A percentile compares a stretch with the other conserved stretches of the same genome.
phyloP scores from a whole-genome alignment of 2,888 invertebrate genomes.

The Cartodere bifasciata region DNA sequence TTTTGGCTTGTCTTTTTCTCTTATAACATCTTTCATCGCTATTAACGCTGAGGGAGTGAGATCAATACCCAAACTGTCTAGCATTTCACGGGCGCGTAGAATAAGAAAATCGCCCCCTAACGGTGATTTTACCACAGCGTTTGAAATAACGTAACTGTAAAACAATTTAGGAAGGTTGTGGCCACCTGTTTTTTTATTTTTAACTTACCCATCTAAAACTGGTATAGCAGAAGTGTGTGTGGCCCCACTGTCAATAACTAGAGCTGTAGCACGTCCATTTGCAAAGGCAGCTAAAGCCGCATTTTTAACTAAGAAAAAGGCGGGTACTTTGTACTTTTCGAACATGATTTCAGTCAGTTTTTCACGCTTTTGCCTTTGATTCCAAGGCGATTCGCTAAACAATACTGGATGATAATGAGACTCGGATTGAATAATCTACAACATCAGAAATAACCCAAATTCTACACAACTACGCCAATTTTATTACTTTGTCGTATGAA shows the following conservation, averaged over 20 bases:
- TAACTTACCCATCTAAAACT: constrained; percentile 78
- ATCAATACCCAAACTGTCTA: constrained; percentile 42
- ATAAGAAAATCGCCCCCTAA: constrained; percentile 92
- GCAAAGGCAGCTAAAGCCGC: constrained; percentile 97
- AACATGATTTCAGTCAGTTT: constrained; percentile 94
- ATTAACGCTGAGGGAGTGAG: constrained; percentile 46
- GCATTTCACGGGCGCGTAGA: constrained; percentile 51
- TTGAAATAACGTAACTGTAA: constrained; percentile 89
- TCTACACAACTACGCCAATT: constrained; percentile 2
- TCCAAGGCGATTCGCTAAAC: constrained; percentile 98
- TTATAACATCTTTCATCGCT: constrained; percentile 77
- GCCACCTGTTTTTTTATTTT: too few species aligned
- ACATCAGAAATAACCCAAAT: constrained; percentile 10
- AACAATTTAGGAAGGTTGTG: too few species aligned
- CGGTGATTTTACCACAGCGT: constrained; percentile 91
- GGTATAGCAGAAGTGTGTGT: constrained; percentile 98
- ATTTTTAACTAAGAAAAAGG: constrained; percentile 95
- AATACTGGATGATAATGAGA: constrained; percentile 92
- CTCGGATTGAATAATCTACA: constrained; percentile 78
- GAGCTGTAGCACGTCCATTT: constrained; percentile 76
- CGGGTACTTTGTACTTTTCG: constrained; percentile 97
- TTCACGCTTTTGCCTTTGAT: constrained; percentile 81
- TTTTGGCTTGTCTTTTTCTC: constrained; percentile 78
- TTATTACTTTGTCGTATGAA: constrained; percentile 66
- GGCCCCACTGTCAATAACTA: constrained; percentile 93